Evolutionary conservation across 2,797 vertebrate species (phyloP).

Genomic region (Phylloscopus collybita): DNA sequence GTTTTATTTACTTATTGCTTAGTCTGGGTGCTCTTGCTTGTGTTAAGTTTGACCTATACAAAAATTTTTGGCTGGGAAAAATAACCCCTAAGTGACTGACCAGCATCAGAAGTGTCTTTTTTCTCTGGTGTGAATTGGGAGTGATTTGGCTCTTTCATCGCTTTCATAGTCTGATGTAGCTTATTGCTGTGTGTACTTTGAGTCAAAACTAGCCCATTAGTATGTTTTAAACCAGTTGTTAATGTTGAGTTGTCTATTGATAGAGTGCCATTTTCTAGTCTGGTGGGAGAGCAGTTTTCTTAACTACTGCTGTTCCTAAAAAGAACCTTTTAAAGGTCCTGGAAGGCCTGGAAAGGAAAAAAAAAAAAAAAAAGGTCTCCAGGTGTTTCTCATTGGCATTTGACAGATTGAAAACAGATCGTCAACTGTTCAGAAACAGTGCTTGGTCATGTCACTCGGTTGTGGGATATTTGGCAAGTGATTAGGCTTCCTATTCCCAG

Average conservation of each 20-base stretch:
- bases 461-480: constrained; percentile 15
- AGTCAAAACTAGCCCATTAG: background rate
- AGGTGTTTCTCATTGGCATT: constrained; percentile 20
- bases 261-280: background rate
- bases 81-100: background rate
- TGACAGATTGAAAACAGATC: constrained; percentile 32
- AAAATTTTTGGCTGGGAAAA: background rate
- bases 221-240: background rate
- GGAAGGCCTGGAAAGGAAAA: background rate
- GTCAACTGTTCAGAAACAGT: background rate
- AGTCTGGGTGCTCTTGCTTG: background rate
- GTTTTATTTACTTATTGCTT: background rate
- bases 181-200: background rate
- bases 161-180: background rate
- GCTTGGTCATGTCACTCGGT: background rate
- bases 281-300: background rate
- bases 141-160: background rate
- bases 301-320: background rate
- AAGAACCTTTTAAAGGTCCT: background rate
- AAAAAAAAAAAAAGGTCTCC: background rate
- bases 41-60: background rate
- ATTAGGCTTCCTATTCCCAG: background rate
- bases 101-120: background rate
- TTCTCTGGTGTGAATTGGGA: background rate
- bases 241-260: background rate